Evolutionary conservation across 2,797 vertebrate species (phyloP).

Genomic region (Gorsachius magnificus): DNA sequence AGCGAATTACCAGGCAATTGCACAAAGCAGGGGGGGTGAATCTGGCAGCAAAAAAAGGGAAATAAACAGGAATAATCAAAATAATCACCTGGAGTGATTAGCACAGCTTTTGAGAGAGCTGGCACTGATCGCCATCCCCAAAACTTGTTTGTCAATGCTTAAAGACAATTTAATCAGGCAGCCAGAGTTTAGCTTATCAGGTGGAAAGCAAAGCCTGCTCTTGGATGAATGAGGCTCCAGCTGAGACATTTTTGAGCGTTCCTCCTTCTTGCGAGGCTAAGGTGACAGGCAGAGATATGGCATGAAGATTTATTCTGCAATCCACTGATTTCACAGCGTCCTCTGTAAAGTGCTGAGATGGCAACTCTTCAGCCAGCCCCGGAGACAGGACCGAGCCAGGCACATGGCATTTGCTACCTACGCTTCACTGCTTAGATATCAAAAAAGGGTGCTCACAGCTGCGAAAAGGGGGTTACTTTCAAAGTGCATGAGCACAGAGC

Average conservation of each 20-base stretch:
- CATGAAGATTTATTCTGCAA: background rate
- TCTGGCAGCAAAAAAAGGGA: background rate
- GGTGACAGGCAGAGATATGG: background rate
- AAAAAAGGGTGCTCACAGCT: background rate
- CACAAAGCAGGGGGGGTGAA: background rate
- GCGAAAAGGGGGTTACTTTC: background rate
- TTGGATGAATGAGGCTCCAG: background rate
- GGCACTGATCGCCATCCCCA: rapidly evolving
- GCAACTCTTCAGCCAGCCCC: background rate
- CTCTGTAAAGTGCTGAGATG: background rate
- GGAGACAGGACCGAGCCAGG: background rate
- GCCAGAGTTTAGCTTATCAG: background rate
- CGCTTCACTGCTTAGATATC: background rate
- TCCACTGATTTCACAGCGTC: background rate
- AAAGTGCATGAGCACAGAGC: rapidly evolving
- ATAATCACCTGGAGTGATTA: background rate
- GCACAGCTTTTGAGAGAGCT: background rate
- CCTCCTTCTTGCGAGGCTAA: background rate
- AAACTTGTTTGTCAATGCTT: background rate
- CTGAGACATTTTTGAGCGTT: rapidly evolving
- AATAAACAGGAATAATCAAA: background rate
- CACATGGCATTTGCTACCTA: background rate
- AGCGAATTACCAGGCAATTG: background rate
- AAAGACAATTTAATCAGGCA: background rate
- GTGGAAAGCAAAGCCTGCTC: background rate